Evolutionary conservation across 2,113 vertebrate species (phyloP), one percentile per base, ranked within the genome.

Genomic region (Clarias macrocephalus): DNA sequence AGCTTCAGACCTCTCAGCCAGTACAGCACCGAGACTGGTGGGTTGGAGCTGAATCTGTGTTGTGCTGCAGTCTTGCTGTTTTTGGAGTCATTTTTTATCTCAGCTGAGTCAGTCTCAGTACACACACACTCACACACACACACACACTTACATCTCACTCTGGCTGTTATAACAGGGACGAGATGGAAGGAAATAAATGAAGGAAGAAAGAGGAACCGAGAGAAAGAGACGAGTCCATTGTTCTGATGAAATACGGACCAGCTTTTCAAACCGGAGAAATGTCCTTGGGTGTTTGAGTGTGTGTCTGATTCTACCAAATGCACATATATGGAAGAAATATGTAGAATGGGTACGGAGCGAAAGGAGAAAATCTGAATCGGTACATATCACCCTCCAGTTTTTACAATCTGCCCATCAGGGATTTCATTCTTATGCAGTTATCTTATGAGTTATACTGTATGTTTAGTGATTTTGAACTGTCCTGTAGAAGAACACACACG

Each of bases 91-190:
- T 54, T 77, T 79, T 28, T 16, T 37, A 10, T 3, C 33, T 21
- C 33, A 73, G 25, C 66, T 16, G 28, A 33, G 5, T 28, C 30
- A 2, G 6, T 72, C 37, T 25, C 33, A 42, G 37, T 30, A 37
- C 30, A 72, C 68, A 72, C 68, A 72, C 68, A 72, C 30, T 19
- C 68, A 72, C 68, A 72, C 68, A 72, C 68, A 72, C 30, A 72
- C 68, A 37, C 68, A 72, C 63, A 66, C 63, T 10, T 8, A 72
- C 68, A 72, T 3, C 16, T 33, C 68, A 70, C 28, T 23, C 19
- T 18, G 33, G 56, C 56, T 18, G 28, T 80, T 59, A 57, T 59
- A 18, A 57, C 54, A 57, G 56, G 28, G 59, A 80, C 77, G 33
- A n/a, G 54, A 59, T 59, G n/a, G 3, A 3, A 23, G 54, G 77